Conservation (phyloP, 2,113 vertebrate species). For the Aptenodytes forsteri region DNA sequence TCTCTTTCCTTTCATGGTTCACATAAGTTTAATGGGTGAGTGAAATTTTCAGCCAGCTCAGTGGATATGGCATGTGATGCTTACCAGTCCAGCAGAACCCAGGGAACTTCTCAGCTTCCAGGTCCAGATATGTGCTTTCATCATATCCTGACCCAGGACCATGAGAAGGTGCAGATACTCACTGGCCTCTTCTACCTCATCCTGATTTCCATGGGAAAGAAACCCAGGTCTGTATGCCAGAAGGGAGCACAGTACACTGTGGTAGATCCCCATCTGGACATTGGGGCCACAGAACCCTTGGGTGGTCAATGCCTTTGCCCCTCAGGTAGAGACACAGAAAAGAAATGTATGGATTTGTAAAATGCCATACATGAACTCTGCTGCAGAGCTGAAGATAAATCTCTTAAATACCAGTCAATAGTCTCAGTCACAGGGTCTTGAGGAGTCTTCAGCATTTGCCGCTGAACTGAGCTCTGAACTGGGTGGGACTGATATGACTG, state of each 20-base stretch:
- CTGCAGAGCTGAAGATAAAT: background rate
- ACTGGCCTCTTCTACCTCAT: background rate
- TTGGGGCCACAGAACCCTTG: background rate
- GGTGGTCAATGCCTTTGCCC: background rate
- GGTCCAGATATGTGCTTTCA: background rate
- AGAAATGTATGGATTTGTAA: background rate
- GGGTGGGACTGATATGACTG: background rate
- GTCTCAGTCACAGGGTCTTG: background rate
- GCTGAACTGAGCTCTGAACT: background rate
- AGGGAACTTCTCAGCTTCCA: background rate
- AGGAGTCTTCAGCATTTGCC: background rate
- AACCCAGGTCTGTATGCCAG: background rate
- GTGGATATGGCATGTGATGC: background rate
- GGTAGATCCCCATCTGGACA: background rate
- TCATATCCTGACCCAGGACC: no score
- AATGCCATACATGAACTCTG: background rate
- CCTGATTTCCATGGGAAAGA: background rate
- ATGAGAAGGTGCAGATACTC: background rate
- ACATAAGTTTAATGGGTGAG: background rate
- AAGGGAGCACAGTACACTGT: fast-evolving
- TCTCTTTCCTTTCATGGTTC: background rate
- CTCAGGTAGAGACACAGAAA: background rate
- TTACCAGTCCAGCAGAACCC: background rate
- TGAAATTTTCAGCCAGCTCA: background rate
- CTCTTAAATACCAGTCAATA: background rate